Evolutionary conservation across 2,797 vertebrate species (phyloP).

Genomic region (Falco naumanni): DNA sequence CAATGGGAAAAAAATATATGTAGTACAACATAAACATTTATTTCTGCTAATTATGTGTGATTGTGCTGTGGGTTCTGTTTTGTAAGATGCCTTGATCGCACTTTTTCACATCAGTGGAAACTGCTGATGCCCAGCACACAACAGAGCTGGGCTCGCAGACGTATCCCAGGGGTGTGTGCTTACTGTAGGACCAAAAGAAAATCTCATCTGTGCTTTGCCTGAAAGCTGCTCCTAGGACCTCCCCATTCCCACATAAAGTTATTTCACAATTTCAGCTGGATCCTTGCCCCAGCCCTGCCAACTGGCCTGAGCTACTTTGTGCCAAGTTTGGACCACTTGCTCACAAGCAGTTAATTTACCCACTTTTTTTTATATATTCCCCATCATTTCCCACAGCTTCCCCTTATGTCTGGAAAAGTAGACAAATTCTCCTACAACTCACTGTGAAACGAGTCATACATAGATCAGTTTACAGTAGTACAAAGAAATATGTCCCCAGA

Average conservation of each 20-base stretch:
- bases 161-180: not conserved
- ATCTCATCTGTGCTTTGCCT: not conserved
- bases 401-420: slow-evolving; percentile 46
- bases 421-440: slow-evolving; percentile 19
- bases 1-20: not conserved
- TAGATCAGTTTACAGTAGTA: slow-evolving; percentile 34
- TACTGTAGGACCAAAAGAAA: not conserved
- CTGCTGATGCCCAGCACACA: fast-evolving
- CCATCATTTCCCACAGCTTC: slow-evolving; percentile 16
- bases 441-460: not conserved
- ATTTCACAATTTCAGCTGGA: not conserved
- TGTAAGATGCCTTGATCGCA: not conserved
- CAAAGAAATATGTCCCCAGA: slow-evolving; percentile 35
- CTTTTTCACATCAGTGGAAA: not conserved
- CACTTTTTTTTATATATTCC: not conserved
- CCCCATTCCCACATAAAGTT: not conserved
- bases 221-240: not conserved
- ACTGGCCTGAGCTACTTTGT: not conserved
- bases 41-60: not conserved
- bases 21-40: not conserved
- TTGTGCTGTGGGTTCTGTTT: not conserved
- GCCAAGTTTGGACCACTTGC: not conserved
- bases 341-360: not conserved
- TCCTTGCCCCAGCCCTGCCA: not conserved
- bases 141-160: not conserved